These are phyloP conservation scores for Darevskia nairensis DNA, from an alignment of 2,797 vertebrate genomes.

Conservation along the genomic window DNA sequence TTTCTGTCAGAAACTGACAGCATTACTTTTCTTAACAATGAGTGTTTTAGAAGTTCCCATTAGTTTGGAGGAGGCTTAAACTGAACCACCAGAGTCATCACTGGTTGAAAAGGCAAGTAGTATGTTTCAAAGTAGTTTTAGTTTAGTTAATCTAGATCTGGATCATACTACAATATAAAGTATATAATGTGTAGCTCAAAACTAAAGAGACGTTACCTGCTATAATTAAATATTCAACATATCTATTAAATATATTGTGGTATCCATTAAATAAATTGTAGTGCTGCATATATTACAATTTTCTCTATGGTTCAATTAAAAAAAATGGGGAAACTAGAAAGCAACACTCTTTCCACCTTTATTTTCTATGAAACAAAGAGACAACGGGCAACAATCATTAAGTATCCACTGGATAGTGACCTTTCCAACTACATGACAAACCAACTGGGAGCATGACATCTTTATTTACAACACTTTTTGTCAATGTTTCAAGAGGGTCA, in stretches of 20 bases:
- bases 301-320: neutral
- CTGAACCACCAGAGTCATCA: slow-evolving; percentile 58
- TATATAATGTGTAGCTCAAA: neutral
- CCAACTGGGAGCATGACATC: slow-evolving; percentile 30
- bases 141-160: neutral
- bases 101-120: neutral
- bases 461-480: slow-evolving; percentile 44
- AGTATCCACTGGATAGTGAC: slow-evolving; percentile 7
- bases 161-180: neutral
- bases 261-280: neutral
- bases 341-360: neutral
- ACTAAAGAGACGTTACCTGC: neutral
- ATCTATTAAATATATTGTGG: neutral
- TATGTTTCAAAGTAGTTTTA: neutral
- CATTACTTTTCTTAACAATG: slow-evolving; percentile 72
- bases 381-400: slow-evolving; percentile 17
- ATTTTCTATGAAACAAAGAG: slow-evolving; percentile 14
- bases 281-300: neutral
- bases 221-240: neutral
- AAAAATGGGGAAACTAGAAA: neutral
- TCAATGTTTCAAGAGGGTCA: slow-evolving; percentile 31
- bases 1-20: neutral
- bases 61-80: slow-evolving; percentile 74
- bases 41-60: slow-evolving; percentile 69
- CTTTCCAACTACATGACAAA: slow-evolving; percentile 31